Evolutionary conservation across 2,888 invertebrate genomes (phyloP).

Genomic region (Troides oblongomaculatus): DNA sequence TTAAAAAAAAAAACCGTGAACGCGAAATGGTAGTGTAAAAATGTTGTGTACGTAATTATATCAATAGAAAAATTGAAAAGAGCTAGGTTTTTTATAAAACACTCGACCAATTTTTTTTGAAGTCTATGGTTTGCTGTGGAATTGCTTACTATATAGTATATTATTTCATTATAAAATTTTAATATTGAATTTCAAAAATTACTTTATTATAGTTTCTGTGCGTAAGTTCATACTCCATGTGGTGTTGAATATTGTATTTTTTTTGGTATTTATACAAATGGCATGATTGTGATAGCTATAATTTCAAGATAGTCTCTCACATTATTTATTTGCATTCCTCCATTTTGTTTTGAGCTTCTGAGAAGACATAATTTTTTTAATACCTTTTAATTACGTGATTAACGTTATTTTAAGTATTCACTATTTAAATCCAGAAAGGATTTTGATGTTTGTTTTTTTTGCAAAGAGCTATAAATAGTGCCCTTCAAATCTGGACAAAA

Average conservation of each 20-base stretch:
- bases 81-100: conserved; percentile 31
- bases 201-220: conserved; percentile 20
- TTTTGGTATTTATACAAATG: background rate
- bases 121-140: conserved; percentile 50
- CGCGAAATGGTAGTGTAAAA: conserved; percentile 55
- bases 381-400: background rate
- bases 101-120: conserved; percentile 56
- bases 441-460: no score
- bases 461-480: no score
- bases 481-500: no score
- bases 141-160: conserved; percentile 56
- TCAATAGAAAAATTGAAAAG: conserved; percentile 36
- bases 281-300: conserved; percentile 27
- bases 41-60: conserved; percentile 55
- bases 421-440: no score
- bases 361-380: conserved; percentile 32
- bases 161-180: conserved; percentile 38
- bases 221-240: conserved; percentile 17
- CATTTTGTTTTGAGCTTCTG: conserved; percentile 47
- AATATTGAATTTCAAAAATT: conserved; percentile 29
- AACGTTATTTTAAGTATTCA: no score
- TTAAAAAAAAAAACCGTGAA: conserved; percentile 42
- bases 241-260: conserved; percentile 21
- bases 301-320: conserved; percentile 16
- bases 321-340: conserved; percentile 47